phyloP scores from a whole-genome alignment of 2,113 vertebrate genomes.

The Pipra filicauda region DNA sequence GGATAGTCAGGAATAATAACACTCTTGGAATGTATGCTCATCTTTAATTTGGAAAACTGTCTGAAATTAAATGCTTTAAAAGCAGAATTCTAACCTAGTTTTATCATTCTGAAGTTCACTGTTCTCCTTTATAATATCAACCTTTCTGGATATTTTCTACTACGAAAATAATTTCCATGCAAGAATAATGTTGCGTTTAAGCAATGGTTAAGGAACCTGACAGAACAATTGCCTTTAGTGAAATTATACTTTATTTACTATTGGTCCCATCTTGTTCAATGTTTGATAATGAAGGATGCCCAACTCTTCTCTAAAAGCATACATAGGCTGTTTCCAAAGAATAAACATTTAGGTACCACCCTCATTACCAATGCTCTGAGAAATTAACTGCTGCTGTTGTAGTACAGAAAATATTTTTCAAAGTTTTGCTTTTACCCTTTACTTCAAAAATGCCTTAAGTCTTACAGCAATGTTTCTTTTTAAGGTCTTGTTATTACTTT shows the following conservation, averaged over 20 bases:
- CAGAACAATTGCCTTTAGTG: neutral
- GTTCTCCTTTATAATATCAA: neutral
- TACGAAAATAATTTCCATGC: neutral
- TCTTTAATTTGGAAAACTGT: slow-evolving; percentile 42
- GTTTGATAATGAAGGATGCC: neutral
- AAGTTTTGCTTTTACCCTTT: neutral
- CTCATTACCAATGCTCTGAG: neutral
- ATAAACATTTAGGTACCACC: neutral
- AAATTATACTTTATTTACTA: neutral
- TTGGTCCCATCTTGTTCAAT: neutral
- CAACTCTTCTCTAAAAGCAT: neutral
- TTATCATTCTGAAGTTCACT: neutral
- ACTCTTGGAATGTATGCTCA: neutral
- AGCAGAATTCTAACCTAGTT: slow-evolving; percentile 13
- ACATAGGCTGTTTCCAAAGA: neutral
- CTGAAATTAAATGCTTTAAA: slow-evolving; percentile 42
- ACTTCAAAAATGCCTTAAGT: neutral
- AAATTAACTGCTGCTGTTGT: neutral
- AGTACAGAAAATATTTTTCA: neutral
- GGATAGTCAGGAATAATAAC: slow-evolving; percentile 6
- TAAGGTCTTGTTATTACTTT: neutral
- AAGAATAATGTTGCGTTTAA: slow-evolving; percentile 10
- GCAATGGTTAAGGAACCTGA: slow-evolving; percentile 6
- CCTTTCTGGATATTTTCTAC: neutral
- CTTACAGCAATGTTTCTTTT: neutral